Conservation (phyloP, 2,888 invertebrate genomes). For the Melangyna quadrimaculata region DNA sequence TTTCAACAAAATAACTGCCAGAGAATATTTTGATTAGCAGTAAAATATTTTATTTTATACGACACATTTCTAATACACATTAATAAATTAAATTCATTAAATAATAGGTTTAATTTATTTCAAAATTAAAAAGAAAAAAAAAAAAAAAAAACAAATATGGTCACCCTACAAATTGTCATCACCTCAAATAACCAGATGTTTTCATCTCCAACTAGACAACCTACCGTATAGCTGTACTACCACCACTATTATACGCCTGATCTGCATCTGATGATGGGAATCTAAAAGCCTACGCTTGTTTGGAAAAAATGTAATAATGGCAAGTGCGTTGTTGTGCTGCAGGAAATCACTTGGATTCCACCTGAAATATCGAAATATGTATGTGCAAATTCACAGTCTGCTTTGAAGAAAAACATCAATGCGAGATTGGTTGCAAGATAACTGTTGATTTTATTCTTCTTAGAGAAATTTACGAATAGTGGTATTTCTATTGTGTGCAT, state of each 20-base stretch:
- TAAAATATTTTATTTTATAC: no score
- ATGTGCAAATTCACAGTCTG: slow-evolving; percentile 37
- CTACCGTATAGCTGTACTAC: slow-evolving; percentile 18
- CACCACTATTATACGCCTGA: slow-evolving; percentile 8
- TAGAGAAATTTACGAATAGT: neutral
- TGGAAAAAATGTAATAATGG: slow-evolving; percentile 36
- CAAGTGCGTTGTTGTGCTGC: slow-evolving; percentile 28
- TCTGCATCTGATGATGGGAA: slow-evolving; percentile 15
- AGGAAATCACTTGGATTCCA: slow-evolving; percentile 31
- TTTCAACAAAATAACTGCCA: no score
- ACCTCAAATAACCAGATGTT: neutral
- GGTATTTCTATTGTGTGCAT: neutral
- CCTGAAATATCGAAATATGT: slow-evolving; percentile 14
- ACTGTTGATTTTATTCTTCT: neutral
- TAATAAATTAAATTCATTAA: no score
- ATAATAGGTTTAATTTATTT: neutral
- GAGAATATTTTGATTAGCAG: no score
- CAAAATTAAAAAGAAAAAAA: no score
- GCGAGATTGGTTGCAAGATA: neutral
- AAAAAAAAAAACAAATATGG: neutral
- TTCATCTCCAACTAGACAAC: slow-evolving; percentile 9
- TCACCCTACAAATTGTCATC: neutral
- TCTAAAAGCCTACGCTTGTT: slow-evolving; percentile 45
- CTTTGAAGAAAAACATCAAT: neutral
- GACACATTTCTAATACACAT: no score